phyloP scores from a whole-genome alignment of 2,797 vertebrate genomes.

The Brotula barbata region DNA sequence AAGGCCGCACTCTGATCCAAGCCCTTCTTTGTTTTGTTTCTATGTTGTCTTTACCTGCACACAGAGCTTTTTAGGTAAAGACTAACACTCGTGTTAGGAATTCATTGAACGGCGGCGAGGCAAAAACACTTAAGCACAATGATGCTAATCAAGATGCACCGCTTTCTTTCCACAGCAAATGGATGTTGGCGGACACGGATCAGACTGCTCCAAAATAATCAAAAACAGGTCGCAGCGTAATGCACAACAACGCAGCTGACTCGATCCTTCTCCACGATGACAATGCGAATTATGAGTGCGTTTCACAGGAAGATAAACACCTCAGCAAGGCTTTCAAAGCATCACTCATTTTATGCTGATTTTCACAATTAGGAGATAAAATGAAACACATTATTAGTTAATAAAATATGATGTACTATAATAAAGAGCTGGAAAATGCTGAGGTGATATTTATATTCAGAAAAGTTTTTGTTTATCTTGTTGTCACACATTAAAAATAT shows the following conservation, averaged over 20 bases:
- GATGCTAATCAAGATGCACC: constrained; percentile 51
- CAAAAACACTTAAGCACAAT: constrained; percentile 60
- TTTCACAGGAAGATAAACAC: constrained; percentile 17
- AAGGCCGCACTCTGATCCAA: constrained; percentile 14
- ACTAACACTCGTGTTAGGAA: constrained; percentile 58
- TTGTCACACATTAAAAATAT: no score
- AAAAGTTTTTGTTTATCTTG: no score
- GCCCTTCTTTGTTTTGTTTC: constrained; percentile 21
- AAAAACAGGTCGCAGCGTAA: constrained; percentile 39
- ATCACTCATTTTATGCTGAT: no score
- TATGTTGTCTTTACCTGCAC: constrained; percentile 50
- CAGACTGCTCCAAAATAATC: constrained; percentile 65
- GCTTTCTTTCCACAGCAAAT: constrained; percentile 61
- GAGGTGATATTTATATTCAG: no score
- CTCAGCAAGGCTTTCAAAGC: constrained; percentile 2
- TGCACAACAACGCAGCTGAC: constrained; percentile 30
- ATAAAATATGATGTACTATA: no score
- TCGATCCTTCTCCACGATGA: constrained; percentile 42
- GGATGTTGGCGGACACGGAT: constrained; percentile 57
- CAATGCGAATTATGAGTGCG: constrained; percentile 57
- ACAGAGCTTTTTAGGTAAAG: constrained; percentile 31
- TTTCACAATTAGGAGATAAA: no score
- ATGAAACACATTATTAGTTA: no score
- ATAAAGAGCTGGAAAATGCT: no score
- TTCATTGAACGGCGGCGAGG: constrained; percentile 58